These are phyloP conservation scores for Drymodes brunneopygia DNA, from an alignment of 2,113 vertebrate species.

Conservation along the genomic window DNA sequence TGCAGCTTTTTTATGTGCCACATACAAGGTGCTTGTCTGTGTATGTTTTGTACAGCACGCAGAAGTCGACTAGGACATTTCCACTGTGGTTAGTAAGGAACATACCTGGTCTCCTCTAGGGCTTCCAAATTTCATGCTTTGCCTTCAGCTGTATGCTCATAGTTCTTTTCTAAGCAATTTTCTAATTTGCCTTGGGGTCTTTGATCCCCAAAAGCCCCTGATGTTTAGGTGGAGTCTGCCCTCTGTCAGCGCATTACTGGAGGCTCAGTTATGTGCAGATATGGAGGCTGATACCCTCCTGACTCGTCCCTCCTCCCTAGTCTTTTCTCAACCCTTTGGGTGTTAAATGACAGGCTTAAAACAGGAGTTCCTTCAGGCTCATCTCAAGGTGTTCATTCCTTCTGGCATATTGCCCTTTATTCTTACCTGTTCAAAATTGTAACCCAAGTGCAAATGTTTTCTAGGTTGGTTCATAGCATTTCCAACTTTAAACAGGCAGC, in stretches of 20 bases:
- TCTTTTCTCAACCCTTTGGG: background rate
- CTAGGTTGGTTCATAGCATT: background rate
- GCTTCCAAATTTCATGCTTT: background rate
- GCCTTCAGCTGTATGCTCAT: background rate
- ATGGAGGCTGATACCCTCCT: background rate
- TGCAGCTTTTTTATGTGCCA: background rate
- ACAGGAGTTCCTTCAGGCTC: background rate
- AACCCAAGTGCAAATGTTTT: background rate
- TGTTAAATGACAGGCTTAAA: background rate
- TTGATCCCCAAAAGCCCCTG: background rate
- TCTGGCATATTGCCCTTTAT: background rate
- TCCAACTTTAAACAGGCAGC: background rate
- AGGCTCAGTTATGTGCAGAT: background rate
- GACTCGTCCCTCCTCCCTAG: background rate
- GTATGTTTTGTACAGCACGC: background rate
- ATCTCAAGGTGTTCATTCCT: background rate
- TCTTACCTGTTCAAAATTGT: background rate
- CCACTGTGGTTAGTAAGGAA: background rate
- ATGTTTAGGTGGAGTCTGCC: background rate
- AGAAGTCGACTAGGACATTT: background rate
- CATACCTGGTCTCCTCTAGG: rapidly evolving
- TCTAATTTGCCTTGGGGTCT: background rate
- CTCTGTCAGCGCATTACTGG: background rate
- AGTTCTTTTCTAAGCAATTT: background rate
- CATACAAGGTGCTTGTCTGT: background rate